Evolutionary conservation across 2,888 invertebrate genomes (phyloP), one percentile per base, ranked within the genome.

Genomic region (Thymelicus acteon): DNA sequence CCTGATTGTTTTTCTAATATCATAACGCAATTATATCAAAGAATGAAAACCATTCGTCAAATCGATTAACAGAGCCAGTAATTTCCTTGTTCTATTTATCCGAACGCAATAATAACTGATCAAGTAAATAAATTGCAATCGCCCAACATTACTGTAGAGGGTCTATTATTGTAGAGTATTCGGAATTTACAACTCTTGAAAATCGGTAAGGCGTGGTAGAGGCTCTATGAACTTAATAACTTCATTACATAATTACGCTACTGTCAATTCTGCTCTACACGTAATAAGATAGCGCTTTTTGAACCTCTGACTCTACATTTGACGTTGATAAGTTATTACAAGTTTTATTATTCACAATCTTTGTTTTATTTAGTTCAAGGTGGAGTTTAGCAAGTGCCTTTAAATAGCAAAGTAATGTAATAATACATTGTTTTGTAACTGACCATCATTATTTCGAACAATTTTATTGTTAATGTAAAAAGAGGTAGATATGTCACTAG

Each of bases 271-370:
- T 15, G 15, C 40, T 67, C 67, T 60, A 60, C 61, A 57, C 52
- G 24, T 68, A 48, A 62, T 68, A 68, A 68, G 62, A 57, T 57
- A 69, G 62, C 48, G 54, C 47, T 63, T 63, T 19, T 31, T 62
- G 68, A 69, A 57, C 68, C 63, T 19, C 54, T 48, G 62, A 57
- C 68, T 47, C 39, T 57, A 57, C n/a, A 44, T 54, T 52, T 57
- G 68, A 69, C 68, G 68, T 69, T 69, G 68, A 69, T 69, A 63
- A 63, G 68, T 69, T 69, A 49, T 69, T 62, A 54, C 39, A 13
- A 40, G 37, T 57, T 47, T 63, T 63, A 69, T 62, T 66, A 49
- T 49, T 63, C 49, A 49, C 39, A 63, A 66, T 48, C 58, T 66
- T 58, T 60, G 48, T 66, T 13, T 37, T 57, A 7, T 19, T 2